Evolutionary conservation across 2,797 vertebrate genomes (phyloP), one percentile per base, ranked within the genome.

Genomic region (Allobates femoralis): DNA sequence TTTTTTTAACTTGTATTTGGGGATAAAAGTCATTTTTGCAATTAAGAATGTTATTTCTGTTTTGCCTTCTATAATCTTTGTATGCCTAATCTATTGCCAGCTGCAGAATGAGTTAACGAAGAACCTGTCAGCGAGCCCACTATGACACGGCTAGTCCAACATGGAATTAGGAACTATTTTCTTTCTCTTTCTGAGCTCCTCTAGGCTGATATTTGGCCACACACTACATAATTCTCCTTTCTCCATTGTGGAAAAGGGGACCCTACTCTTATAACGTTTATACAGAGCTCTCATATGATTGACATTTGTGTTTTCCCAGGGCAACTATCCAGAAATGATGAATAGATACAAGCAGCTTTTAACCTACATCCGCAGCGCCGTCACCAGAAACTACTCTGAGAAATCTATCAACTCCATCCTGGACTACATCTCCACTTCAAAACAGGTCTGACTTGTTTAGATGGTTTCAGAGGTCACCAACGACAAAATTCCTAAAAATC

Each of bases 271-370:
- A 34, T 32, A 23, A 5, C 15, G 16, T 34, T 19, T 34, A 1
- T 67, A 32, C 28, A 67, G 15, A 67, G 23, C 34, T 37, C 23
- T 14, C 4, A 12, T 30, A 8, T 67, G 32, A 71, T 26, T 37
- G 18, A 2, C 3, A 58, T 58, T 26, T 60, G 19, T 85, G 8
- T 88, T 60, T 91, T 91, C 73, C 87, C 88, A 99, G 98, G 98
- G 96, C 89, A 99, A 99, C 92, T 99, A 98, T 91, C 98, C 98
- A 91, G 98, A 99, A 95, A 99, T 99, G 98, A 99, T 99, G 98
- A 99, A 99, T 93, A 95, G 98, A 92, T 99, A 99, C 93, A 99
- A 99, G 91, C 98, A 99, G 89, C 95, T 99, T 80, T 95, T 99
- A 90, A 99, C 98, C 5, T 99, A 99, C 92, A 99, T 99, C 91